Conservation (phyloP, 2,888 invertebrate species). For the Eurois occulta region DNA sequence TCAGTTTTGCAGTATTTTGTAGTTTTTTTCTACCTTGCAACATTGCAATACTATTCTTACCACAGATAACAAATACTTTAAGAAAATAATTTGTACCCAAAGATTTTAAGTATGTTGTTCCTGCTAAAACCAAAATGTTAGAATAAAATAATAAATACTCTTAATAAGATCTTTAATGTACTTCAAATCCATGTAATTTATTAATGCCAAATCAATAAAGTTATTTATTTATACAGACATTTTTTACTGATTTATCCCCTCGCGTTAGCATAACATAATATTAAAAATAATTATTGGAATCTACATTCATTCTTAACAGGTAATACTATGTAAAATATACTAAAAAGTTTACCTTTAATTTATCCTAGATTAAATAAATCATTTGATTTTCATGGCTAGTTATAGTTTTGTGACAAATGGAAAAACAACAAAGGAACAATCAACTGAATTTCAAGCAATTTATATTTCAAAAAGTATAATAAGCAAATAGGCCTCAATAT, state of each 20-base stretch:
- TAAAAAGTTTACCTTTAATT: slow-evolving; percentile 51
- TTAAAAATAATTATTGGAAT: slow-evolving; percentile 55
- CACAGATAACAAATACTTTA: slow-evolving; percentile 11
- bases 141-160: slow-evolving; percentile 68
- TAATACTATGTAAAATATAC: slow-evolving; percentile 47
- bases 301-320: slow-evolving; percentile 40
- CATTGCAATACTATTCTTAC: slow-evolving; percentile 6
- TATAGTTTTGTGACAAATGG: slow-evolving; percentile 5
- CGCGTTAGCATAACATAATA: slow-evolving; percentile 49
- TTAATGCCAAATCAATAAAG: slow-evolving; percentile 80
- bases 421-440: slow-evolving; percentile 11
- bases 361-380: slow-evolving; percentile 47
- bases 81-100: slow-evolving; percentile 26
- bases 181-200: slow-evolving; percentile 77
- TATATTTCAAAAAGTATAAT: background rate
- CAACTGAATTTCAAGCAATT: slow-evolving; percentile 4
- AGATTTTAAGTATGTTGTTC: slow-evolving; percentile 32
- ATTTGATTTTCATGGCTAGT: slow-evolving; percentile 48
- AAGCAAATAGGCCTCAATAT: background rate
- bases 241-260: slow-evolving; percentile 47
- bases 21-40: slow-evolving; percentile 13
- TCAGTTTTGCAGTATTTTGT: slow-evolving; percentile 30
- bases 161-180: slow-evolving; percentile 78
- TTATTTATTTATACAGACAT: slow-evolving; percentile 77
- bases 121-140: slow-evolving; percentile 47